Evolutionary conservation across 2,888 invertebrate genomes (phyloP), one percentile per base, ranked within the genome.

Genomic region (Coenonympha glycerion): DNA sequence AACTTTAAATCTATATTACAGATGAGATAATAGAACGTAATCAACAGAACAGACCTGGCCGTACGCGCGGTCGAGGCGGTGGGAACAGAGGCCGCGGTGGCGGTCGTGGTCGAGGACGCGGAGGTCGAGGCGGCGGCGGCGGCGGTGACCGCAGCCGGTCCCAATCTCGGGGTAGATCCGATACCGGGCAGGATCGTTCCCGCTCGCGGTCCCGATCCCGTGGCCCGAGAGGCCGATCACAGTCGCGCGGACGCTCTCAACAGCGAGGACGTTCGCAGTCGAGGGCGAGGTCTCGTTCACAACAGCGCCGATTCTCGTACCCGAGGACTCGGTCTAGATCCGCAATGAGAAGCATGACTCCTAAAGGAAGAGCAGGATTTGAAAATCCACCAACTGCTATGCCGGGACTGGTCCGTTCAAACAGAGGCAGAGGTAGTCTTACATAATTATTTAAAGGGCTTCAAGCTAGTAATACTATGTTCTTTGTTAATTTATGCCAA

Each of bases 21-120:
- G 85, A 86, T 69, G 85, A 86, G 15, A 84, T 86, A 8, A 86
- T 86, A 49, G 73, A 79, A 62, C 77, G 81, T 59, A 69, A 68
- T 55, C 70, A 76, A 58, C 75, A 82, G 62, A 72, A 69, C 58
- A 78, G 85, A 41, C 71, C 65, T 1, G 80, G 76, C 56, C 62
- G 85, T 62, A 69, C 77, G 52, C 77, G 83, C 42, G 78, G 79
- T 15, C 66, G 80, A 62, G 76, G 81, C 33, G 73, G 76, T 24
- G 62, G 63, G 19, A 60, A 60, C 21, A 47, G 66, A 3, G 66
- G 65, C 13, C 62, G 67, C 6, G 66, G 66, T 5, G 61, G 70
- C 18, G 65, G 71, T 13, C 61, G 71, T 48, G 65, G 71, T 47
- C 65, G 72, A 45, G 62, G 70, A 37, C 65, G 69, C 18, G 56